These are phyloP conservation scores for Pentalonia nigronervosa DNA, from an alignment of 1,140 invertebrate genomes.

Conservation along the genomic window DNA sequence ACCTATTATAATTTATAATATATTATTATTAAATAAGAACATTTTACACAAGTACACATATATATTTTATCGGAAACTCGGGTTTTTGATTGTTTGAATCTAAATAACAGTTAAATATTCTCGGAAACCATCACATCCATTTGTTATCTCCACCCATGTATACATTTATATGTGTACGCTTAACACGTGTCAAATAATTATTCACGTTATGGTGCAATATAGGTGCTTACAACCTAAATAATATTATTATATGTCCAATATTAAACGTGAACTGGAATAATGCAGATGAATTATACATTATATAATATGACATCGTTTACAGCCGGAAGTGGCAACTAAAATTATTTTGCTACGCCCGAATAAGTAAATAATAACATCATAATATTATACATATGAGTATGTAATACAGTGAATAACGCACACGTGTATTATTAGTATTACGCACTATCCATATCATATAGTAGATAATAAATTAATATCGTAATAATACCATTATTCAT, in stretches of 20 bases:
- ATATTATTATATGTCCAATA: background rate
- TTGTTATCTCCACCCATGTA: background rate
- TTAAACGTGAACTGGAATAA: background rate
- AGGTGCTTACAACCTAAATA: background rate
- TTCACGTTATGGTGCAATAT: background rate
- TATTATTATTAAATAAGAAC: background rate
- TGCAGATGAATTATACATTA: background rate
- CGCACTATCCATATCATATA: background rate
- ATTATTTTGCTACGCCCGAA: constrained; percentile 29
- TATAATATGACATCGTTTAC: constrained; percentile 13
- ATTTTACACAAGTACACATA: background rate
- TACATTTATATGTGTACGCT: background rate
- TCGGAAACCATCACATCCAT: background rate
- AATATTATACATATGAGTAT: background rate
- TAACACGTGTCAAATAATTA: background rate
- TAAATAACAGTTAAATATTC: background rate
- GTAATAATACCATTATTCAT: constrained; percentile 6
- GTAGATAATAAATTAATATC: background rate
- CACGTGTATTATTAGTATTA: background rate
- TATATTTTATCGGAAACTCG: background rate
- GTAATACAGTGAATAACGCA: background rate
- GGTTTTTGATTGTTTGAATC: background rate
- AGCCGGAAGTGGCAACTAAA: background rate
- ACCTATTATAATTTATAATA: background rate
- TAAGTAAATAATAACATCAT: background rate